Evolutionary conservation across 1,140 invertebrate genomes (phyloP).

Genomic region (Drosophila varians): DNA sequence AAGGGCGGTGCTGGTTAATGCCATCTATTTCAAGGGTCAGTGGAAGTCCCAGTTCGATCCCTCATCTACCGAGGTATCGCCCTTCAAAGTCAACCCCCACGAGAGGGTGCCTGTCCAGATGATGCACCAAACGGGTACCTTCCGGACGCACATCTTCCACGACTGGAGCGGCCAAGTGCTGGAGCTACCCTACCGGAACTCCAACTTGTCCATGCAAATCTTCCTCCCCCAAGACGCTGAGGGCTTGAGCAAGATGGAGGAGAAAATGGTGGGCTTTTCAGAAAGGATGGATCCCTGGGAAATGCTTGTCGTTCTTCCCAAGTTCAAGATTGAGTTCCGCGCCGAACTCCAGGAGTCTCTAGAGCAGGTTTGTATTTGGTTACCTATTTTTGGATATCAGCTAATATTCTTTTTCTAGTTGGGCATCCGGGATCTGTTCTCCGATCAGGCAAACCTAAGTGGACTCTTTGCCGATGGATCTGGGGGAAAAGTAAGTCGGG

Average conservation of each 20-base stretch:
- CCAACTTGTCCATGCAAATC: slow-evolving; percentile 85
- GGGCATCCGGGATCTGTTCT: slow-evolving; percentile 87
- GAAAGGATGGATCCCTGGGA: slow-evolving; percentile 60
- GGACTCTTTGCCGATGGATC: slow-evolving; percentile 84
- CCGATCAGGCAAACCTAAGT: slow-evolving; percentile 85
- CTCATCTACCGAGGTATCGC: slow-evolving; percentile 13
- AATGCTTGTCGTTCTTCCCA: slow-evolving; percentile 86
- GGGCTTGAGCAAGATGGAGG: slow-evolving; percentile 84
- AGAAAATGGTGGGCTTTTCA: slow-evolving; percentile 78
- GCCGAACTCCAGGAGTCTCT: slow-evolving; percentile 85
- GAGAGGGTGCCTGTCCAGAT: slow-evolving; percentile 82
- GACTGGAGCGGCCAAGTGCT: slow-evolving; percentile 59
- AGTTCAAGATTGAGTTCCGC: slow-evolving; percentile 86
- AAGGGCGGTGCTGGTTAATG: slow-evolving; percentile 86
- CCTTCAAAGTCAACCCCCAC: slow-evolving; percentile 53
- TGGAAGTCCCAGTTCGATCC: slow-evolving; percentile 62
- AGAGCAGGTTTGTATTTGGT: slow-evolving; percentile 73
- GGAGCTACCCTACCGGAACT: slow-evolving; percentile 81
- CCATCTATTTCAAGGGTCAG: slow-evolving; percentile 86
- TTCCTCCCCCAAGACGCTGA: slow-evolving; percentile 85
- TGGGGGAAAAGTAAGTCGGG: slow-evolving; percentile 83
- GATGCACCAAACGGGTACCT: slow-evolving; percentile 84
- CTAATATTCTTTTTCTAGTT: slow-evolving; percentile 79
- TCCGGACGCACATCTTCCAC: slow-evolving; percentile 47
- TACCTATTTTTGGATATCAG: background rate